Evolutionary conservation across 2,888 invertebrate species (phyloP), one percentile per base, ranked within the genome.

Genomic region (Lordiphosa fenestrarum): DNA sequence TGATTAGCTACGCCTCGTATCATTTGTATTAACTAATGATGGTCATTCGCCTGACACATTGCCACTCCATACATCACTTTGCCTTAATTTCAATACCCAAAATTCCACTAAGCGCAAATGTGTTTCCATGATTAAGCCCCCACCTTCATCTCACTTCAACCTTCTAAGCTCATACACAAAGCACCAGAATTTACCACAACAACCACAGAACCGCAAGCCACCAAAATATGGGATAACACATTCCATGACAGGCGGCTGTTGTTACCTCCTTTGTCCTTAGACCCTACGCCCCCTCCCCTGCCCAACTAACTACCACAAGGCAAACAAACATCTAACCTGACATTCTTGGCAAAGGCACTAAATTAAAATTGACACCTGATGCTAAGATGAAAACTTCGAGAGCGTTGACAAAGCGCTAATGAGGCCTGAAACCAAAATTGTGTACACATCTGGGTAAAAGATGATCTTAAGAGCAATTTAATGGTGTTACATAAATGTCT

Each of bases 291-390:
- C 7, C 21, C 2, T 1, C 10, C 40, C 15, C 2, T 15, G 1
- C 7, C 12, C 9, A 48, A 48, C 12, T 15, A 23, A 42, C 47
- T 9, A n/a, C n/a, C 15, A 15, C 69, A 44, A 42, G 38, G 48
- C 54, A 53, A 49, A 50, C 63, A 53, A 57, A 57, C 53, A 57
- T 51, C 56, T 35, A 47, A 49, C 48, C 57, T 55, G 53, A 66
- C 53, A 71, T 66, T 53, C 59, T 60, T 49, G 44, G 57, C 23
- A 33, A 36, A 53, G 58, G 53, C 56, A 66, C 53, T 80, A 84
- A 77, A 84, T 77, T 84, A 84, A 81, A 76, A 80, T 81, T 83
- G 77, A 84, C 77, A 77, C 84, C 84, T 77, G 76, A 80, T 76
- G 75, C 57, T 73, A 57, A 51, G 57, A 63, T 66, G 33, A 44